Evolutionary conservation across 2,113 vertebrate species (phyloP).

Genomic region (Microtus pennsylvanicus): DNA sequence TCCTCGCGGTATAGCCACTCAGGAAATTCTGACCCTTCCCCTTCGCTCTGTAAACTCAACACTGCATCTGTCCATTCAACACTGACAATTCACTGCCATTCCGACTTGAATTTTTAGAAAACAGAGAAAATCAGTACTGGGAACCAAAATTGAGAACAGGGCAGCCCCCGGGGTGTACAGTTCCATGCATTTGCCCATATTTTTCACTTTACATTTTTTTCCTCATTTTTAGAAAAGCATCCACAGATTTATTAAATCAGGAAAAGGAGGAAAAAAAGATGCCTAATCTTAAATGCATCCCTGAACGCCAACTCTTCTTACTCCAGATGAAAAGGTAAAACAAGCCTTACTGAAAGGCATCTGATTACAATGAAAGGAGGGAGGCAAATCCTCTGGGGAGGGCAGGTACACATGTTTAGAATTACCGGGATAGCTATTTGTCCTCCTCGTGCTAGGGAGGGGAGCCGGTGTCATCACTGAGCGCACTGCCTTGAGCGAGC

Average conservation of each 20-base stretch:
- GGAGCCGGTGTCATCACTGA: slow-evolving; percentile 70
- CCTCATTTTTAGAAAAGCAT: not conserved
- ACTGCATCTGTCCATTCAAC: not conserved
- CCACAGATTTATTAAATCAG: slow-evolving; percentile 49
- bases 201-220: not conserved
- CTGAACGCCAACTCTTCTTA: slow-evolving; percentile 39
- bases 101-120: not conserved
- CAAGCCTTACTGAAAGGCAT: slow-evolving; percentile 36
- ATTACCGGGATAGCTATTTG: slow-evolving; percentile 80
- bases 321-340: slow-evolving; percentile 66
- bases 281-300: slow-evolving; percentile 69
- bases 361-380: slow-evolving; percentile 71
- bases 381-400: slow-evolving; percentile 60
- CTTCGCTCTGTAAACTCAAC: not conserved
- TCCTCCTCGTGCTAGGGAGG: slow-evolving; percentile 72
- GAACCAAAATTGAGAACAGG: not conserved
- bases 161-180: accelerated
- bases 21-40: not conserved
- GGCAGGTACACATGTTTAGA: slow-evolving; percentile 80
- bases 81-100: not conserved
- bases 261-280: slow-evolving; percentile 69
- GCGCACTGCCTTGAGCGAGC: slow-evolving; percentile 70
- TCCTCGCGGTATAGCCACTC: accelerated
- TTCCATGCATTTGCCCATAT: not conserved
- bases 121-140: not conserved